phyloP scores from a whole-genome alignment of 2,113 vertebrate genomes.

The Dasyurus viverrinus region DNA sequence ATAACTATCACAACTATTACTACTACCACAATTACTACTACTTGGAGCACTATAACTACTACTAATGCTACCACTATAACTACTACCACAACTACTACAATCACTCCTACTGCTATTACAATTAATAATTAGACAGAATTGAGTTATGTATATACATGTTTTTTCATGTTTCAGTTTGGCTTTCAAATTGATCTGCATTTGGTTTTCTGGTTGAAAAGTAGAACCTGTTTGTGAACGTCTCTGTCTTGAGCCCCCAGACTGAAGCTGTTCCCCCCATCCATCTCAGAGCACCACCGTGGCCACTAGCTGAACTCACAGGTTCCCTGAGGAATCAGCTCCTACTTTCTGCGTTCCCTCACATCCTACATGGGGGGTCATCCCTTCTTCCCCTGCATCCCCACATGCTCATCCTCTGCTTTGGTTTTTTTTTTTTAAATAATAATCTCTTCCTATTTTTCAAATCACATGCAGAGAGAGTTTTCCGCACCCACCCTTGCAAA shows the following conservation, averaged over 20 bases:
- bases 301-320: too few relatives aligned
- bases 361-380: background rate
- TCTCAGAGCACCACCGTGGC: too few relatives aligned
- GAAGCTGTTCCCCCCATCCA: background rate
- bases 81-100: too few relatives aligned
- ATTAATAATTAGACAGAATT: background rate
- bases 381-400: background rate
- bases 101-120: too few relatives aligned
- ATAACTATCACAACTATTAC: too few relatives aligned
- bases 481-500: too few relatives aligned
- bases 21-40: too few relatives aligned
- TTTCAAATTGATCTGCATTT: constrained; percentile 8
- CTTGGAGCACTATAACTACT: too few relatives aligned
- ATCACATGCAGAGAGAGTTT: too few relatives aligned
- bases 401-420: background rate
- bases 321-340: background rate
- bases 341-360: background rate
- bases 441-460: too few relatives aligned
- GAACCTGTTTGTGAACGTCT: constrained; percentile 1
- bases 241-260: background rate
- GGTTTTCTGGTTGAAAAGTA: constrained; percentile 4
- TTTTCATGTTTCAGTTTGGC: background rate
- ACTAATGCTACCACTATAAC: too few relatives aligned
- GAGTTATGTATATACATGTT: background rate
- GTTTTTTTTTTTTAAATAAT: too few relatives aligned